Percentiles rank a stretch among this genome's conserved stretches.
Evolutionary conservation across 2,797 vertebrate genomes (phyloP).

Genomic region (Ataeniobius toweri): DNA sequence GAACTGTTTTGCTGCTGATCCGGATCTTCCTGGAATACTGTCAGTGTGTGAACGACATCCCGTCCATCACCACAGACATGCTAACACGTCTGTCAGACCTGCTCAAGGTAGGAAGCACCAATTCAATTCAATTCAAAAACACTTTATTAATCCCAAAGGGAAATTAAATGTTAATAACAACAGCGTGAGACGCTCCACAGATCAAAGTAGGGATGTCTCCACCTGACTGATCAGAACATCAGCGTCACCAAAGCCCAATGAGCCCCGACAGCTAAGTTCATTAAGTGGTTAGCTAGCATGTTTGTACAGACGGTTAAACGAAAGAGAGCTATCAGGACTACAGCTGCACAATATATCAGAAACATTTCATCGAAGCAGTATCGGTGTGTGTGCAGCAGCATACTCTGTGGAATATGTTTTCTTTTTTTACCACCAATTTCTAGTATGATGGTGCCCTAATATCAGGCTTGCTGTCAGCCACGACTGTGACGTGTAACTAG

Average conservation of each 20-base stretch:
- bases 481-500: too few species aligned
- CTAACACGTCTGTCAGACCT: constrained; percentile 93
- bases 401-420: too few species aligned
- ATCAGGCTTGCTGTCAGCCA: too few species aligned
- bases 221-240: background rate
- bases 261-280: background rate
- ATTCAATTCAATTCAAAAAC: too few species aligned
- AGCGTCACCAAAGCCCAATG: background rate
- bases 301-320: too few species aligned
- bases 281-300: too few species aligned
- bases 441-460: too few species aligned
- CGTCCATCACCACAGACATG: constrained; percentile 95
- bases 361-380: too few species aligned
- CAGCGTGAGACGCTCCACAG: background rate
- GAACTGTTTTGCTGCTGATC: constrained; percentile 96
- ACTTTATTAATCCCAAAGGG: too few species aligned
- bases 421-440: background rate
- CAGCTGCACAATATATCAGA: background rate
- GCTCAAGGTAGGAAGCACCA: constrained; percentile 84
- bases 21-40: constrained; percentile 98
- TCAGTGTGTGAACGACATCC: constrained; percentile 97
- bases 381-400: too few species aligned
- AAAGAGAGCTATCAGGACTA: background rate
- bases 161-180: too few species aligned
- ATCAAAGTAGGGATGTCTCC: too few species aligned